Conservation (phyloP, 1,140 invertebrate genomes). For the Cheumatopsyche charites region DNA sequence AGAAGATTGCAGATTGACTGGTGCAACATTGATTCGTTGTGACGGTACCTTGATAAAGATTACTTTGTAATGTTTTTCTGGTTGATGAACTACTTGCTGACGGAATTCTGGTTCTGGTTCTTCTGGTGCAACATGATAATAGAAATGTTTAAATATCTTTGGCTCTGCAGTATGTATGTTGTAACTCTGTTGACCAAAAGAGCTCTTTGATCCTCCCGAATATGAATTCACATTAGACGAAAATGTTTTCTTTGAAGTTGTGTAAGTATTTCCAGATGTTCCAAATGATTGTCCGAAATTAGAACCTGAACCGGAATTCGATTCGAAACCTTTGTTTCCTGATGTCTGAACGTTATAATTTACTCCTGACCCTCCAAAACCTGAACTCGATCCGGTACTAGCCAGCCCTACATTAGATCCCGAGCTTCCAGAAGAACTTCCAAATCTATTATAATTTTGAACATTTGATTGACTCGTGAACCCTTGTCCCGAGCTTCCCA, state of each 20-base stretch:
- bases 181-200: not conserved
- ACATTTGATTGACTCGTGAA: too few species aligned
- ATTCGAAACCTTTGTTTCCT: too few species aligned
- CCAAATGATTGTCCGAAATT: not conserved
- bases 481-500: too few species aligned
- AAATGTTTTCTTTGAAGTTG: too few species aligned
- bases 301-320: not conserved
- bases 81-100: slow-evolving; percentile 51
- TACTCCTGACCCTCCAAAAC: too few species aligned
- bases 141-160: slow-evolving; percentile 16
- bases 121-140: slow-evolving; percentile 52
- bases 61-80: slow-evolving; percentile 76
- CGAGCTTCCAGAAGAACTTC: too few species aligned
- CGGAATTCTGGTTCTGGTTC: slow-evolving; percentile 51
- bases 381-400: too few species aligned
- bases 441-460: not conserved
- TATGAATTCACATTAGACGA: not conserved
- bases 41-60: slow-evolving; percentile 76
- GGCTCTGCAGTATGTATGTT: not conserved
- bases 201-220: not conserved
- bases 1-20: slow-evolving; percentile 61
- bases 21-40: not conserved
- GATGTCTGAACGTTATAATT: too few species aligned
- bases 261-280: not conserved
- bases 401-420: too few species aligned